phyloP scores from a whole-genome alignment of 2,113 vertebrate genomes.

The Steatornis caripensis region DNA sequence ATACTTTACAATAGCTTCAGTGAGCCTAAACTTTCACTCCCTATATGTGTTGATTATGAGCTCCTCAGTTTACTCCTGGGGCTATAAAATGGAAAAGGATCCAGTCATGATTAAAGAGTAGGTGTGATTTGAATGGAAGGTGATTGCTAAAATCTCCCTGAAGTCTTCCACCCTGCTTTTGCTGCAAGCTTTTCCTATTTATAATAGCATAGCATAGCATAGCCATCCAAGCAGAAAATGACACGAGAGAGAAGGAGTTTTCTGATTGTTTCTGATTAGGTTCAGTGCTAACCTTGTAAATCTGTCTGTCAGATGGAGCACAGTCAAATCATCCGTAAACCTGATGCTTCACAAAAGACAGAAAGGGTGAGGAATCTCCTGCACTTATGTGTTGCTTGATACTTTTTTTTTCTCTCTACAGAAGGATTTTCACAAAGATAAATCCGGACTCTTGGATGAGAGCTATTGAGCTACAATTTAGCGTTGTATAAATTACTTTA shows the following conservation, averaged over 20 bases:
- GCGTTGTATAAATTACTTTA: background rate
- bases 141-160: constrained; percentile 31
- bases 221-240: constrained; percentile 53
- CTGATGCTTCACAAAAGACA: background rate
- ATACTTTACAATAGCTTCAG: background rate
- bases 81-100: constrained; percentile 14
- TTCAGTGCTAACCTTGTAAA: constrained; percentile 38
- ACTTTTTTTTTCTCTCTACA: background rate
- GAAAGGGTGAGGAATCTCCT: background rate
- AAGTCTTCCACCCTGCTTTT: constrained; percentile 9
- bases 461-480: background rate
- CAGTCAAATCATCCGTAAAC: background rate
- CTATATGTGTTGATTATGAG: constrained; percentile 4
- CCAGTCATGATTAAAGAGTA: background rate
- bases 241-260: background rate
- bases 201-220: background rate
- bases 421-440: background rate
- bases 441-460: background rate
- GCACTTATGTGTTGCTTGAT: background rate
- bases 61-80: background rate
- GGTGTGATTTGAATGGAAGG: constrained; percentile 47
- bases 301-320: constrained; percentile 2
- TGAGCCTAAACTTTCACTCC: constrained; percentile 5
- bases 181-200: constrained; percentile 18
- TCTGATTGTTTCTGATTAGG: constrained; percentile 53